Percentiles rank a stretch among this genome's conserved stretches.
phyloP scores from a whole-genome alignment of 2,113 vertebrate species.

The Centropus unirufus region DNA sequence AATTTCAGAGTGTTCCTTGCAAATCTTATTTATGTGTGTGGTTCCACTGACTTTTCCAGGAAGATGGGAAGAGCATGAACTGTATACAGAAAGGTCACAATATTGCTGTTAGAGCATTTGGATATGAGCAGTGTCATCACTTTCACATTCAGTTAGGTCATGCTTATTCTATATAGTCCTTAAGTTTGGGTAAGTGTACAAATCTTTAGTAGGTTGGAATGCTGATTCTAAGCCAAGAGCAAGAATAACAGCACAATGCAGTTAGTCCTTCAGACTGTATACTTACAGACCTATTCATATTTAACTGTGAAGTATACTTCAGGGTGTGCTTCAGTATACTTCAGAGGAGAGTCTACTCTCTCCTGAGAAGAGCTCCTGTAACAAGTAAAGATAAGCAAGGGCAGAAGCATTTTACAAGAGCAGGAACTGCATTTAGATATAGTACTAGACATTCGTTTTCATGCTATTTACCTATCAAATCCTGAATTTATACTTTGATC shows the following conservation, averaged over 20 bases:
- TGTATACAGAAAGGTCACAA: neutral
- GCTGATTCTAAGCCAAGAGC: neutral
- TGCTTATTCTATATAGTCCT: neutral
- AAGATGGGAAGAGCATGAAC: neutral
- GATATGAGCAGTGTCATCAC: neutral
- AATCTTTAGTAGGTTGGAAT: neutral
- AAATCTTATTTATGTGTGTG: neutral
- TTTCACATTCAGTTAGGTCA: neutral
- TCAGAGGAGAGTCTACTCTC: neutral
- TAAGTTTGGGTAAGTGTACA: neutral
- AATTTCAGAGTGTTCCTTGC: slow-evolving; percentile 22
- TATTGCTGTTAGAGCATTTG: neutral
- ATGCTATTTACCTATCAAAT: neutral
- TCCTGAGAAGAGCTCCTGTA: neutral
- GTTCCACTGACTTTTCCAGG: slow-evolving; percentile 39
- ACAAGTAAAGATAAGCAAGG: neutral
- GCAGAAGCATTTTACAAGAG: neutral
- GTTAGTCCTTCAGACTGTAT: neutral
- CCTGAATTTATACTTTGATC: neutral
- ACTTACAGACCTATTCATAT: neutral
- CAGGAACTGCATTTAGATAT: neutral
- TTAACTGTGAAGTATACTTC: neutral
- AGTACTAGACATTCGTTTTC: neutral
- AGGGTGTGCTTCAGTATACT: neutral
- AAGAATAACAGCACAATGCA: neutral